Evolutionary conservation across 2,888 invertebrate genomes (phyloP).

Genomic region (Lepidochrysops patricia): DNA sequence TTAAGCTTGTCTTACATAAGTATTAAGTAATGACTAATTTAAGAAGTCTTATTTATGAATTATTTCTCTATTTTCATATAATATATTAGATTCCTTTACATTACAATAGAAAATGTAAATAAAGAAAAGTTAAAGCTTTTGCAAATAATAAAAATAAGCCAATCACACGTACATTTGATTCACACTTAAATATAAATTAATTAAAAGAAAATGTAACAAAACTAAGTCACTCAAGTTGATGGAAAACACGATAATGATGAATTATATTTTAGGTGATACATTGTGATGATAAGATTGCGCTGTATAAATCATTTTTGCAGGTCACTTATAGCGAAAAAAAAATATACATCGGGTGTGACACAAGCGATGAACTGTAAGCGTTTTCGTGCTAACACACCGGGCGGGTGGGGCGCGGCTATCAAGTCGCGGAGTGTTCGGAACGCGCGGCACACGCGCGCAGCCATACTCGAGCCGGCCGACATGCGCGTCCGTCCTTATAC

Average conservation of each 20-base stretch:
- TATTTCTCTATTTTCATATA: too few species aligned
- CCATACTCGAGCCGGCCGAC: conserved; percentile 36
- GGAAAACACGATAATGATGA: not conserved
- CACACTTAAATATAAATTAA: not conserved
- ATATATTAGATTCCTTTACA: too few species aligned
- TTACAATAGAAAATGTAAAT: too few species aligned
- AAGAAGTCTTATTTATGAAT: too few species aligned
- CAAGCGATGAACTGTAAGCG: conserved; percentile 11
- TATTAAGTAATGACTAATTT: too few species aligned
- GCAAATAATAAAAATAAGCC: conserved; percentile 4
- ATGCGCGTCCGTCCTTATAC: conserved; percentile 39
- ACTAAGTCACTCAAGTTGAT: not conserved
- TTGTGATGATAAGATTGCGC: not conserved
- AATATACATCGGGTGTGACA: not conserved
- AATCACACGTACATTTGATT: not conserved
- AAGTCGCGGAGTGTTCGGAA: conserved; percentile 48
- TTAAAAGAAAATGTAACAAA: not conserved
- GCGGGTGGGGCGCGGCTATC: conserved; percentile 27
- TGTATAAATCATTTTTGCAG: not conserved
- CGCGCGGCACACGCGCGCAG: conserved; percentile 54
- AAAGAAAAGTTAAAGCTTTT: not conserved
- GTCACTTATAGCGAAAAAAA: not conserved
- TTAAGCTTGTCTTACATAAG: too few species aligned
- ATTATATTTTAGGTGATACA: too few species aligned
- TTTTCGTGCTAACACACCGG: conserved; percentile 31